These are phyloP conservation scores for Microcebus jonahi DNA, from an alignment of 2,113 vertebrate species.

Conservation along the genomic window DNA sequence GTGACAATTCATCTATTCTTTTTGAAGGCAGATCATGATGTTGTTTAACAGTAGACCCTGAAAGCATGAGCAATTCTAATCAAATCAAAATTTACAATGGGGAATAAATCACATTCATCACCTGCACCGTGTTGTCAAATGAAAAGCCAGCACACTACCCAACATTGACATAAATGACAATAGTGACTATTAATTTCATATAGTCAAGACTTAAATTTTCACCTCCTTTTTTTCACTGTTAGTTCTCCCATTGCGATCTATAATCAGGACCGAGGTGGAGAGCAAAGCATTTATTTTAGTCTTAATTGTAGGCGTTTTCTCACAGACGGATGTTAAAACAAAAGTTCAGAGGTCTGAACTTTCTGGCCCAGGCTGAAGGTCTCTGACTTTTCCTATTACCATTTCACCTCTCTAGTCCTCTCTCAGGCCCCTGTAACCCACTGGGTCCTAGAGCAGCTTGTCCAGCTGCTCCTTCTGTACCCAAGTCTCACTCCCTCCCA, in stretches of 20 bases:
- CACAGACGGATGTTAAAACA: slow-evolving; percentile 25
- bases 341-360: slow-evolving; percentile 42
- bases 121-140: background rate
- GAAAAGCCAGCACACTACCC: background rate
- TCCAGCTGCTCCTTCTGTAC: background rate
- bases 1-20: background rate
- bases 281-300: background rate
- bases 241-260: background rate
- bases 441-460: background rate
- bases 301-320: background rate
- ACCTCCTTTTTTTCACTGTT: background rate
- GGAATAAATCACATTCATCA: slow-evolving; percentile 15
- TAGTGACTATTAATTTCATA: background rate
- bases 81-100: background rate
- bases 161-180: background rate
- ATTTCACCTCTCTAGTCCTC: background rate
- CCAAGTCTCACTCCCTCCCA: background rate
- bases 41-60: background rate
- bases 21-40: background rate
- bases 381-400: background rate
- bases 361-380: background rate
- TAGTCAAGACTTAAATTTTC: background rate
- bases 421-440: background rate
- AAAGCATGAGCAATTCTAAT: background rate
- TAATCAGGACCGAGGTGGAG: background rate